Percentiles rank a stretch among this genome's conserved stretches.
These are phyloP conservation scores for Malthinus flaveolus DNA, from an alignment of 2,888 invertebrate genomes.

Conservation along the genomic window DNA sequence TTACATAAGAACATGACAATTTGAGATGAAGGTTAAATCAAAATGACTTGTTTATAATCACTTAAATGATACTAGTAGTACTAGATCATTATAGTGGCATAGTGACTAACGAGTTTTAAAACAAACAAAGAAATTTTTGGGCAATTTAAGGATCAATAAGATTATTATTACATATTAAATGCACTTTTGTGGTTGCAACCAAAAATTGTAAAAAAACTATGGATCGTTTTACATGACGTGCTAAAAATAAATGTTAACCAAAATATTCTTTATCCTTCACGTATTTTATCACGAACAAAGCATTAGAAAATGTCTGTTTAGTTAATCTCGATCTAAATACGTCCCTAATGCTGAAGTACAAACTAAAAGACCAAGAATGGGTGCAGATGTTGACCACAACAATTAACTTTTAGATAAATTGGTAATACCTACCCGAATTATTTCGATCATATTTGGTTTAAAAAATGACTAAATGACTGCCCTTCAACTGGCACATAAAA, in stretches of 20 bases:
- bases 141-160: no score
- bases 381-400: conserved; percentile 41
- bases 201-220: conserved; percentile 1
- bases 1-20: conserved; percentile 15
- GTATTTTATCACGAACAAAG: conserved; percentile 37
- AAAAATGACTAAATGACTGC: conserved; percentile 4
- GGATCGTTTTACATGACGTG: conserved; percentile 3
- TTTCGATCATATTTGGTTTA: no score
- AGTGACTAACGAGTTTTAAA: not conserved
- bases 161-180: no score
- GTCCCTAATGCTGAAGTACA: conserved; percentile 42
- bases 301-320: conserved; percentile 42
- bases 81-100: conserved; percentile 9
- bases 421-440: no score
- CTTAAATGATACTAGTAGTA: conserved; percentile 1
- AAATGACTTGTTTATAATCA: conserved; percentile 18
- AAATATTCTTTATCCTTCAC: not conserved
- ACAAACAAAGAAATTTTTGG: no score
- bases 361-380: conserved; percentile 42
- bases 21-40: conserved; percentile 21
- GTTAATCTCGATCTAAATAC: conserved; percentile 42
- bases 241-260: conserved; percentile 3
- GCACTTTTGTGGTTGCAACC: not conserved
- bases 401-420: conserved; percentile 1
- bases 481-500: no score